These are phyloP conservation scores for Eulemur macaco DNA, from an alignment of 2,113 vertebrate genomes.

Conservation along the genomic window DNA sequence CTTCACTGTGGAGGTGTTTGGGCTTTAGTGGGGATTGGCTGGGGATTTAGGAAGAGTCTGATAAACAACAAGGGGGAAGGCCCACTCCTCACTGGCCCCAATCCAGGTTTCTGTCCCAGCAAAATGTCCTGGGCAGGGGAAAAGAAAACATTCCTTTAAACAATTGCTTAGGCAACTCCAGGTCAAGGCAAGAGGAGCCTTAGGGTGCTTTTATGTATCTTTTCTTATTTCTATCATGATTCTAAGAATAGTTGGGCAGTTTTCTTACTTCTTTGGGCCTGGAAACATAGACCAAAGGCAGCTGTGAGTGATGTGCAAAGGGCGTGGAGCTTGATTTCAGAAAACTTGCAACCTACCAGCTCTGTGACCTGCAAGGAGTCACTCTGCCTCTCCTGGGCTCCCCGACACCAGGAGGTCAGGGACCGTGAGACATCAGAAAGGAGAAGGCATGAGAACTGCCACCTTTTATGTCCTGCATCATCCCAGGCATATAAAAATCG, in stretches of 20 bases:
- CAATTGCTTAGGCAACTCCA: not conserved
- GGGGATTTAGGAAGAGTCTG: not conserved
- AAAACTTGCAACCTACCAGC: not conserved
- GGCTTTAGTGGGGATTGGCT: not conserved
- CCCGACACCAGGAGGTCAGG: not conserved
- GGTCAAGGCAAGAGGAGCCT: not conserved
- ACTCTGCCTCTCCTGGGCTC: not conserved
- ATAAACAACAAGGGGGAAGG: rapidly evolving
- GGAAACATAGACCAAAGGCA: not conserved
- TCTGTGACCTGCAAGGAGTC: not conserved
- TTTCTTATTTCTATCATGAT: not conserved
- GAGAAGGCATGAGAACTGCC: not conserved
- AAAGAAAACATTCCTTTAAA: not conserved
- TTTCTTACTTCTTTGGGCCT: not conserved
- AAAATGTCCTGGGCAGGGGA: not conserved
- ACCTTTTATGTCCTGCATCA: not conserved
- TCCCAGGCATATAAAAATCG: not conserved
- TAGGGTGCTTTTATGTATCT: not conserved
- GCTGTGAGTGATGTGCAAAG: not conserved
- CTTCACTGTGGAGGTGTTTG: not conserved
- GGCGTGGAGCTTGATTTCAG: not conserved
- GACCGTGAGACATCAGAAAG: not conserved
- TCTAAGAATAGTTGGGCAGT: not conserved
- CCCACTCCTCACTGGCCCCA: too few species aligned
- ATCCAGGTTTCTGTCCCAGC: not conserved